Evolutionary conservation across 2,797 vertebrate species (phyloP), one percentile per base, ranked within the genome.

Genomic region (Myoxocephalus aenaeus): DNA sequence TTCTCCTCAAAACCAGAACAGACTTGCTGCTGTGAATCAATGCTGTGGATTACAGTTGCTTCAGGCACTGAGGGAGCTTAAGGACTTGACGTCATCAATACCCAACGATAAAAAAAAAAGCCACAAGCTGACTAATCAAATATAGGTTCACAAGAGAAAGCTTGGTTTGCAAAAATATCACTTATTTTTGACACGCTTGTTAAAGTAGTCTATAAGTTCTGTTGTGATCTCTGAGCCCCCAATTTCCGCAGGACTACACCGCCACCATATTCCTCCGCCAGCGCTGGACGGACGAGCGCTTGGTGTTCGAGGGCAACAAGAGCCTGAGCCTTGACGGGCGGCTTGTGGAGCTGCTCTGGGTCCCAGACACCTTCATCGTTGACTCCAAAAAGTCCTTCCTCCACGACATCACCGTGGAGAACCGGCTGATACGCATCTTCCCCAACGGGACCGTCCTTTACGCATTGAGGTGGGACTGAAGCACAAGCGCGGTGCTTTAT

Each of bases 361-460:
- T 98, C 7, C 97, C 96, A 0, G 97, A 98, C 76, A 98, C 96
- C 1, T 98, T 98, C 70, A 97, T 98, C 70, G 97, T 97, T 18
- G 97, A 98, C 90, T 98, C 97, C 72, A 97, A 98, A 89, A 97
- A 94, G 88, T 97, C 96, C 77, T 98, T 98, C 88, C 96, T 98
- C 85, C 97, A 97, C 73, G 97, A 98, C 91, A 96, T 97, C 90
- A 97, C 97, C 5, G 97, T 98, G 83, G 96, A 97, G 87, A 98
- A 98, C 93, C 94, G 96, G 79, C 95, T 97, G 7, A 97, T 98
- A 90, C 95, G 96, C 87, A 97, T 98, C 93, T 97, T 97, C 68
- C 97, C 97, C 65, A 98, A 98, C 0, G 97, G 97, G 83, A 98
- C 96, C 2, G 96, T 97, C 67, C 93, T 98, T 64, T 98, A 97